These are phyloP conservation scores for Gadus chalcogrammus DNA, from an alignment of 2,113 vertebrate species.

Conservation along the genomic window DNA sequence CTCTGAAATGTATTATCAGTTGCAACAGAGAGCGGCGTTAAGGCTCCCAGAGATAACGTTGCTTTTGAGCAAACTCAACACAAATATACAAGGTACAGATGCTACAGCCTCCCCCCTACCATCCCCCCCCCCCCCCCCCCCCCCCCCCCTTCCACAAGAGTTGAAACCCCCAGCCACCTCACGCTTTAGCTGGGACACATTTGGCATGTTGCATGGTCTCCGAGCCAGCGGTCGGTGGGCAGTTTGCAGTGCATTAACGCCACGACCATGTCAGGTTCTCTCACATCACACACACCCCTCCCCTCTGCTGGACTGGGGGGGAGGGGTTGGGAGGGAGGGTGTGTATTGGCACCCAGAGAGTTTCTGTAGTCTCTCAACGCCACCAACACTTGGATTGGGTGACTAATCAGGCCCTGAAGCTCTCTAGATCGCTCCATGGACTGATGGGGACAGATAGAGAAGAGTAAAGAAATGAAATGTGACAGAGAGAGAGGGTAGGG, in stretches of 20 bases:
- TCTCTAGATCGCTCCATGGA: constrained; percentile 13
- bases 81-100: constrained; percentile 18
- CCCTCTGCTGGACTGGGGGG: constrained; percentile 21
- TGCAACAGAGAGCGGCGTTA: constrained; percentile 29
- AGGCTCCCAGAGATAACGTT: constrained; percentile 18
- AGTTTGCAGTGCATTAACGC: constrained; percentile 42
- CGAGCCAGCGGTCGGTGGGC: constrained; percentile 8
- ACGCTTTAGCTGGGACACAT: constrained; percentile 42
- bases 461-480: too few species aligned
- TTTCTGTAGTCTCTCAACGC: background rate
- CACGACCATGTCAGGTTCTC: constrained; percentile 33
- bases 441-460: too few species aligned
- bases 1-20: constrained; percentile 33
- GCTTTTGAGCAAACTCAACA: constrained; percentile 30
- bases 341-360: background rate
- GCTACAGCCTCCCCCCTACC: constrained; percentile 5
- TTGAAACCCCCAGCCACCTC: constrained; percentile 40
- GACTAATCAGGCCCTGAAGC: background rate
- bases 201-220: constrained; percentile 40
- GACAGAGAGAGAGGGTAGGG: constrained; percentile 34
- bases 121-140: background rate
- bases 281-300: constrained; percentile 44
- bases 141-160: constrained; percentile 10
- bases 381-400: background rate
- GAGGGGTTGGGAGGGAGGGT: constrained; percentile 41